These are phyloP conservation scores for Parnassius apollo DNA, from an alignment of 2,888 invertebrate genomes.

Conservation along the genomic window DNA sequence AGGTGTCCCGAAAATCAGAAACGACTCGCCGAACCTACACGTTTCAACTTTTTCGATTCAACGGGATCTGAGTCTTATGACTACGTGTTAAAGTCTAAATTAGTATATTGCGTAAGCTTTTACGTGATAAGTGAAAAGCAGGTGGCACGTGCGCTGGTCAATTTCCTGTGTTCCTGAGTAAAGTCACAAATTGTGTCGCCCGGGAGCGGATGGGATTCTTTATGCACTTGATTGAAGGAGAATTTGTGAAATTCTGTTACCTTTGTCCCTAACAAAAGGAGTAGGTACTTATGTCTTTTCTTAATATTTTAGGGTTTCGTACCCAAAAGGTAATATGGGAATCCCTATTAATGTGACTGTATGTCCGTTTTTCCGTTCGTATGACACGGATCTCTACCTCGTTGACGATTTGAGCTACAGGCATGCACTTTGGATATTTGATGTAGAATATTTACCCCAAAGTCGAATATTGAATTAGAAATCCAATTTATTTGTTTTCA, in stretches of 20 bases:
- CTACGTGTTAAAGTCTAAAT: conserved; percentile 2
- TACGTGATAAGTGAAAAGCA: conserved; percentile 22
- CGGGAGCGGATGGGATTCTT: conserved; percentile 36
- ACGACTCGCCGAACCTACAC: not conserved
- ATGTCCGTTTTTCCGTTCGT: too few species aligned
- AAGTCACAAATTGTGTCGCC: conserved; percentile 39
- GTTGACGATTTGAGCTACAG: too few species aligned
- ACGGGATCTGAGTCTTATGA: conserved; percentile 8
- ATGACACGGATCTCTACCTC: too few species aligned
- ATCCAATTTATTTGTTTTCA: too few species aligned
- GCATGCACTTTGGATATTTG: too few species aligned
- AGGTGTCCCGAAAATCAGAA: too few species aligned
- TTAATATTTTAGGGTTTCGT: too few species aligned
- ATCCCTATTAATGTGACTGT: too few species aligned
- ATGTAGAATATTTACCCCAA: too few species aligned
- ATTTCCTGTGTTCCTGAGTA: conserved; percentile 48
- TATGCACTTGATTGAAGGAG: conserved; percentile 35
- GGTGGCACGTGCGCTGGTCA: conserved; percentile 54
- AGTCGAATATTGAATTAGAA: too few species aligned
- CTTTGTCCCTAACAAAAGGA: not conserved
- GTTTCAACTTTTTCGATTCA: not conserved
- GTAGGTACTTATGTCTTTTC: too few species aligned
- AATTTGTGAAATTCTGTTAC: not conserved
- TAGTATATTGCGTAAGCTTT: conserved; percentile 8
- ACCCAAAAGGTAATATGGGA: too few species aligned